Conservation (phyloP, 2,888 invertebrate species). For the Dicyrtoma fusca region DNA sequence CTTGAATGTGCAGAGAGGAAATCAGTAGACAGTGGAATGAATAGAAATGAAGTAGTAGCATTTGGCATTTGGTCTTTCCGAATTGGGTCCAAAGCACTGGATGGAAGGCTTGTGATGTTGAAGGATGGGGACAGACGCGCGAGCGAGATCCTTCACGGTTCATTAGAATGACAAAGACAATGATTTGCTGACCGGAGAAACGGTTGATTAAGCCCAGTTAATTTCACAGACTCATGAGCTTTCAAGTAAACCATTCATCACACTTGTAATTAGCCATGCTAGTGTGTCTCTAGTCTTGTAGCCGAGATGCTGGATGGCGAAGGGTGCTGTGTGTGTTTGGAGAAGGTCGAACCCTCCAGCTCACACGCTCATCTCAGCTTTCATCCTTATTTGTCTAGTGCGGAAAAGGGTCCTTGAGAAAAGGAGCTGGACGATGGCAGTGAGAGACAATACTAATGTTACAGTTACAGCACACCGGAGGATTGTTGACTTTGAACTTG, state of each 20-base stretch:
- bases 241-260: conserved; percentile 38
- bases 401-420: conserved; percentile 1
- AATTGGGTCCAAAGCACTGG: no score
- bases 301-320: neutral
- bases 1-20: neutral
- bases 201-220: conserved; percentile 35
- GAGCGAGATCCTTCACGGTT: conserved; percentile 19
- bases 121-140: neutral
- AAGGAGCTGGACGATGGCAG: neutral
- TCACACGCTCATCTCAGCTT: conserved; percentile 28
- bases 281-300: neutral
- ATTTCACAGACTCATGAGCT: conserved; percentile 39
- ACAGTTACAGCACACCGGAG: neutral
- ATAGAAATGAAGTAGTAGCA: neutral
- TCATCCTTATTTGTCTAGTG: conserved; percentile 35
- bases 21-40: neutral
- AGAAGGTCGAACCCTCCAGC: neutral
- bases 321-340: neutral
- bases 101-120: no score
- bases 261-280: conserved; percentile 36
- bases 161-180: conserved; percentile 33
- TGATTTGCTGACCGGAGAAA: conserved; percentile 33
- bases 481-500: conserved; percentile 39
- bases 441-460: neutral
- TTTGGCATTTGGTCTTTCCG: no score